phyloP scores from a whole-genome alignment of 37 sponge, comb jelly and placozoan species.

The Cliona cf. orientalis region DNA sequence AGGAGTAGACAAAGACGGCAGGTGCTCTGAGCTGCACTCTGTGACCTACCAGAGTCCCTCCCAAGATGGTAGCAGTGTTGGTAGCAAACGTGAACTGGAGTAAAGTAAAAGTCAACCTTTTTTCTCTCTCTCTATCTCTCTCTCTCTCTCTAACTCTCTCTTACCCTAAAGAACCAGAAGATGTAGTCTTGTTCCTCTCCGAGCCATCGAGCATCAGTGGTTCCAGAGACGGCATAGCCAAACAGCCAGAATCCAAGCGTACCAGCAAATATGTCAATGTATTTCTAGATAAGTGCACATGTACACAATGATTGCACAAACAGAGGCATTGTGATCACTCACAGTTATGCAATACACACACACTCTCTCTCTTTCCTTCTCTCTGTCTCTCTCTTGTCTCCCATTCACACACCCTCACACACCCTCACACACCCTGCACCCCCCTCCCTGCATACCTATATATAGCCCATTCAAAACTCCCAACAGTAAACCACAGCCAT shows the following conservation, averaged over 20 bases:
- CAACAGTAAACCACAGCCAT: no score
- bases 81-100: conserved; percentile 87
- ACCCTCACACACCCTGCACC: no score
- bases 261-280: conserved; percentile 71
- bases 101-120: not conserved
- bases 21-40: conserved; percentile 64
- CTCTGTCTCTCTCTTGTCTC: no score
- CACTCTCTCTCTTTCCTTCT: no score
- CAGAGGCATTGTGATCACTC: no score
- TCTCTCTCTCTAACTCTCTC: no score
- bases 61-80: conserved; percentile 89
- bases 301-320: no score
- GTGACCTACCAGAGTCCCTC: conserved; percentile 78
- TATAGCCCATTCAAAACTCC: no score
- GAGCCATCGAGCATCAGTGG: conserved; percentile 26
- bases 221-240: conserved; percentile 84
- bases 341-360: no score
- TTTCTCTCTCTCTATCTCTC: not conserved
- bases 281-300: no score
- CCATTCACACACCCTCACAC: no score
- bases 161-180: conserved; percentile 72
- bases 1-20: conserved; percentile 71
- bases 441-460: no score
- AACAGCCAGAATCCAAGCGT: conserved; percentile 81
- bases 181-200: conserved; percentile 76